A percentile compares a stretch with the other conserved stretches of the same genome.
Evolutionary conservation across 2,113 vertebrate genomes (phyloP).

Genomic region (Scatophagus argus): DNA sequence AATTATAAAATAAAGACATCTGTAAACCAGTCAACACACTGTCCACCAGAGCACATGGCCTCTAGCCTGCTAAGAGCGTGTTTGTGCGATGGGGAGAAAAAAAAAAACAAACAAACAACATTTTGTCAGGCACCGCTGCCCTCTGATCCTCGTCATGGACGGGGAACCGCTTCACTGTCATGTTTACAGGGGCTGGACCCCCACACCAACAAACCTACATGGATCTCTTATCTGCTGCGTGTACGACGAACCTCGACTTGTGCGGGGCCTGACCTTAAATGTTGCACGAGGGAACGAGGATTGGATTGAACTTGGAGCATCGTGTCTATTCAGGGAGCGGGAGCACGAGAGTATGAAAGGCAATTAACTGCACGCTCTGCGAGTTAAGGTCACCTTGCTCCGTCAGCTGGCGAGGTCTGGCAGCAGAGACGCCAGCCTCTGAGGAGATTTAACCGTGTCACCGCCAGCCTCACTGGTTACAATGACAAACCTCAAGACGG

Average conservation of each 20-base stretch:
- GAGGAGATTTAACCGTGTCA: conserved; percentile 27
- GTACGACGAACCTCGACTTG: conserved; percentile 47
- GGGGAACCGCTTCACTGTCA: conserved; percentile 1
- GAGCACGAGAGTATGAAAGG: conserved; percentile 51
- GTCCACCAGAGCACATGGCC: background rate
- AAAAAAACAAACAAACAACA: too few species aligned
- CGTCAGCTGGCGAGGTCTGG: conserved; percentile 37
- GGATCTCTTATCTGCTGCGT: conserved; percentile 6
- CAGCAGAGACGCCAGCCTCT: conserved; percentile 41
- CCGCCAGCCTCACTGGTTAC: background rate
- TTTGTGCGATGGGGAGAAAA: conserved; percentile 1
- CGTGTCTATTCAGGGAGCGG: conserved; percentile 51
- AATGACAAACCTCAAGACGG: background rate
- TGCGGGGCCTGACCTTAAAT: conserved; percentile 61
- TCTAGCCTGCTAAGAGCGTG: conserved; percentile 1
- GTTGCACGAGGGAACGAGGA: conserved; percentile 5
- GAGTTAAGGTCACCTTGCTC: conserved; percentile 76
- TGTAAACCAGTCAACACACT: background rate
- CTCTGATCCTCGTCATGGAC: conserved; percentile 18
- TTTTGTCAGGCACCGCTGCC: background rate
- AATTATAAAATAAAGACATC: background rate
- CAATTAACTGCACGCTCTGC: conserved; percentile 66
- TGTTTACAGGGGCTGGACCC: conserved; percentile 28
- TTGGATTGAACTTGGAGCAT: conserved; percentile 52
- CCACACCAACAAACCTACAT: background rate